A percentile compares a stretch with the other conserved stretches of the same genome.
Conservation (phyloP, 1,140 invertebrate genomes). For the Subanguina moxae region DNA sequence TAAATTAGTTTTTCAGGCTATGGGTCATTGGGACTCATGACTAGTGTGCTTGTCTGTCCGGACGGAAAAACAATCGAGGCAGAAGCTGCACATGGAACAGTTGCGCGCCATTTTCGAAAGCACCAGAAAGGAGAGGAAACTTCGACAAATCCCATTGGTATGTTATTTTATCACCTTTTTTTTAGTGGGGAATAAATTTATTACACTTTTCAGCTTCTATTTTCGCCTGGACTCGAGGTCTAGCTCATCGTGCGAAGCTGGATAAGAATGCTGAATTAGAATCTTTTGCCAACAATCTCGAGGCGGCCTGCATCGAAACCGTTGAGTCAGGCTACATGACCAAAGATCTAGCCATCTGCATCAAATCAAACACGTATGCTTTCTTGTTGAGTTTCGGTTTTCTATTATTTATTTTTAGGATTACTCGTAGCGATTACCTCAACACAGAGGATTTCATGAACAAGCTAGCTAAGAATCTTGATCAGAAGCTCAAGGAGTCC, state of each 20-base stretch:
- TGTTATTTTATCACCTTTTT: background rate
- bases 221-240: conserved; percentile 89
- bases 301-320: conserved; percentile 84
- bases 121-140: conserved; percentile 70
- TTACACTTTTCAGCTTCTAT: conserved; percentile 75
- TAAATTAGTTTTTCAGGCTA: conserved; percentile 59
- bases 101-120: conserved; percentile 86
- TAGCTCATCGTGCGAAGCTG: conserved; percentile 75
- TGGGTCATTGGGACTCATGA: conserved; percentile 88
- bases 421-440: conserved; percentile 80
- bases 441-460: conserved; percentile 94
- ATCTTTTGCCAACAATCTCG: conserved; percentile 64
- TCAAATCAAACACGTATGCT: conserved; percentile 58
- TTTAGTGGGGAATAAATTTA: no score
- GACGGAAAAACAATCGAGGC: conserved; percentile 94
- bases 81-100: conserved; percentile 91
- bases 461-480: conserved; percentile 89
- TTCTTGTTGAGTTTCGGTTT: no score
- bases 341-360: conserved; percentile 95
- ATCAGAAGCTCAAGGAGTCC: no score
- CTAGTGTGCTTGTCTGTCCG: conserved; percentile 84
- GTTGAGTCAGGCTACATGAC: conserved; percentile 92
- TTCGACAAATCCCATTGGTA: conserved; percentile 64
- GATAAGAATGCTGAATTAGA: conserved; percentile 16
- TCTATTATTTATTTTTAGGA: conserved; percentile 60